Evolutionary conservation across 2,113 vertebrate species (phyloP).

Genomic region (Uria aalge): DNA sequence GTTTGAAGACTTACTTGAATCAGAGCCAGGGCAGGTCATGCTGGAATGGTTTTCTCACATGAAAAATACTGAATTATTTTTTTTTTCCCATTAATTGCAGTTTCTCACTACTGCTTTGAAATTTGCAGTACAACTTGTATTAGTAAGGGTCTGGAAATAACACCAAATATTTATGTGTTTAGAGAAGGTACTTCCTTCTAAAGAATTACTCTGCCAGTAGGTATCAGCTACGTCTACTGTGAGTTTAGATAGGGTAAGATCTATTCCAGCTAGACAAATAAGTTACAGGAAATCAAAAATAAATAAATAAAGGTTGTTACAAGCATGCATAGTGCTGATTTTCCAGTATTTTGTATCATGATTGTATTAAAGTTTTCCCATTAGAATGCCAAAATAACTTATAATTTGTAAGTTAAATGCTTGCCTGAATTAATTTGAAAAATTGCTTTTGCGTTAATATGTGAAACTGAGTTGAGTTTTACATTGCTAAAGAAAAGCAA

Average conservation of each 20-base stretch:
- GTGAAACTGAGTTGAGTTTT: background rate
- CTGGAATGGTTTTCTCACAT: background rate
- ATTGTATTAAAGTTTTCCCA: background rate
- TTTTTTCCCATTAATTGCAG: background rate
- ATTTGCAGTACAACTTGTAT: background rate
- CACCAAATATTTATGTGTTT: background rate
- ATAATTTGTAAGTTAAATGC: background rate
- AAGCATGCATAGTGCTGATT: background rate
- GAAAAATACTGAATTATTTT: background rate
- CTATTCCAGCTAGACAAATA: background rate
- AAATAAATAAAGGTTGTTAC: background rate
- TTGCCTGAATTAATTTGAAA: background rate
- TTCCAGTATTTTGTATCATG: background rate
- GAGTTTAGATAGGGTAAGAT: background rate
- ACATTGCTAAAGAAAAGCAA: background rate
- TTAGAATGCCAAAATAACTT: background rate
- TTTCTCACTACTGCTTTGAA: background rate
- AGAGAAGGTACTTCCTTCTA: background rate
- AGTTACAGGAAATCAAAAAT: background rate
- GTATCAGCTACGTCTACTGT: background rate
- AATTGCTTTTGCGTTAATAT: background rate
- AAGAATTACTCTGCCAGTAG: background rate
- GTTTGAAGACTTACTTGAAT: slow-evolving; percentile 1
- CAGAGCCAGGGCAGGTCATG: slow-evolving; percentile 5
- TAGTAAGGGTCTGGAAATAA: background rate